Base-by-base conservation (phyloP, 2,888 invertebrate genomes). In the Lepidocyrtoides sp. region DNA sequence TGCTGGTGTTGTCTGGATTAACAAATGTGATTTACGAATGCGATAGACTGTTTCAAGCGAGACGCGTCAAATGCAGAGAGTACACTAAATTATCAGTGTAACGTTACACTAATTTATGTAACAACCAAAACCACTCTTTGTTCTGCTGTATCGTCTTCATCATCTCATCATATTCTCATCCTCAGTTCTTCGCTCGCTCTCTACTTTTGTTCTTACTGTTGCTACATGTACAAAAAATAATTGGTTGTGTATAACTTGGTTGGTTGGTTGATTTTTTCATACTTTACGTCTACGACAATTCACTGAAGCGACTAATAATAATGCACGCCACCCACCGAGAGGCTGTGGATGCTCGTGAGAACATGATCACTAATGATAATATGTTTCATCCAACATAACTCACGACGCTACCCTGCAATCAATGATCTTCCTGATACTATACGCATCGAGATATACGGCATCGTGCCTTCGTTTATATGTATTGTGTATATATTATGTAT, bases 301-400 rank as follows among this genome's bases (percentile, higher is more conserved):
- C 23, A 57, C 57, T 57, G 17, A 5, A 57, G 57, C 57, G 23
- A 23, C 57, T 57, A 57, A 57, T 57, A 57, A 54, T 54, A 54
- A 54, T 54, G 54, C 8, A 54, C 23, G 4, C 51, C 57, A 57
- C 57, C 23, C 7, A 57, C 57, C 12, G 23, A 0, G 57, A 57
- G 23, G 0, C 23, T 20, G 57, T 57, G 57, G 54, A 17, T 54
- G 20, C 8, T 57, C 57, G 17, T 57, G 57, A 57, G 57, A 57
- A 23, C 57, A 57, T 57, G 20, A 57, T 57, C 23, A 57, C 51
- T 51, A 57, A 57, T 57, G 57, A 57, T 57, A 17, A 57, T 57
- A 57, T 23, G 57, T 12, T 57, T 23, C 7, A 48, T 14, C 48
- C 48, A 57, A 20, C 57, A 2, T 23, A 2, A 7, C 10, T 20